Conservation (phyloP, 2,113 vertebrate species). For the Solenodon paradoxus region DNA sequence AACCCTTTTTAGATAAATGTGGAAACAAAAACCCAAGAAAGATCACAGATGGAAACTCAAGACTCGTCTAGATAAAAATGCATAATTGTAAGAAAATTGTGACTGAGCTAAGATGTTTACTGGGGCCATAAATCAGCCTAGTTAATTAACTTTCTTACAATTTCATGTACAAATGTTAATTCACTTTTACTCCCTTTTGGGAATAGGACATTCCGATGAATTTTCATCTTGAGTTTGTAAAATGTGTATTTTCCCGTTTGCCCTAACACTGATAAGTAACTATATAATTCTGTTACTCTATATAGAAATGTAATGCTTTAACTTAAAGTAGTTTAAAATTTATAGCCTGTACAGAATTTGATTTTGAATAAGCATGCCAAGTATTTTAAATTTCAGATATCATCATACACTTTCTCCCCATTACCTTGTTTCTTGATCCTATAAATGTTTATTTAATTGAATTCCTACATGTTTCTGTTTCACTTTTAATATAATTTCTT, state of each 20-base stretch:
- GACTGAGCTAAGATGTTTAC: background rate
- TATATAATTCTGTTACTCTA: conserved; percentile 36
- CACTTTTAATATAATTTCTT: conserved; percentile 39
- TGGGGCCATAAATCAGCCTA: background rate
- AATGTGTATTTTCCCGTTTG: conserved; percentile 26
- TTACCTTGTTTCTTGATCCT: background rate
- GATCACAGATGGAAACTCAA: conserved; percentile 39
- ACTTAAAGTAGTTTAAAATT: conserved; percentile 20
- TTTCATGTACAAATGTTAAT: conserved; percentile 14
- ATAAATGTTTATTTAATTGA: conserved; percentile 44
- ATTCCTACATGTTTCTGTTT: conserved; percentile 54
- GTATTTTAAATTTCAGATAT: conserved; percentile 52
- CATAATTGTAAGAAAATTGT: conserved; percentile 28
- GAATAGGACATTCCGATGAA: conserved; percentile 10
- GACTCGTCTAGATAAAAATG: too few relatives aligned
- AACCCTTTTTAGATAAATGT: conserved; percentile 19
- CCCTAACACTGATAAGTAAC: conserved; percentile 14
- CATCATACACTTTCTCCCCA: background rate
- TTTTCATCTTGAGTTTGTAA: conserved; percentile 50
- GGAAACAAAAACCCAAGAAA: conserved; percentile 36
- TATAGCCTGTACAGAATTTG: conserved; percentile 18
- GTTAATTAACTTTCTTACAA: background rate
- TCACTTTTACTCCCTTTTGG: background rate
- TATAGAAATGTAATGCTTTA: conserved; percentile 4
- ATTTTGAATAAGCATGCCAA: conserved; percentile 45